A percentile compares a stretch with the other conserved stretches of the same genome.
phyloP scores from a whole-genome alignment of 2,797 vertebrate species.

The Oreortyx pictus region DNA sequence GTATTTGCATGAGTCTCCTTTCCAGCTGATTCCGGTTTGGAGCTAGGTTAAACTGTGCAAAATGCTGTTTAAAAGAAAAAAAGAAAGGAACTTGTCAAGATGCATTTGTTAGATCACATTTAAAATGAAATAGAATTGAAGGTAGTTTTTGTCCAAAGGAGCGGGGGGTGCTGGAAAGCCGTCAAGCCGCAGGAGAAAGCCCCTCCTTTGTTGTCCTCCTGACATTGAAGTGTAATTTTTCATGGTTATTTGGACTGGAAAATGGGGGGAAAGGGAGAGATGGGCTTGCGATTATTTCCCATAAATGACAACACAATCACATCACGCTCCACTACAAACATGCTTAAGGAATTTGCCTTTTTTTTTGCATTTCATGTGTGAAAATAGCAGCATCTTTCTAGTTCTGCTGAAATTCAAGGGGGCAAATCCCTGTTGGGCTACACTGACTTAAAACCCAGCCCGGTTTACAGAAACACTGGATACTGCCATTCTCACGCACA shows the following conservation, averaged over 20 bases:
- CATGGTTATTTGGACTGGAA: slow-evolving; percentile 99
- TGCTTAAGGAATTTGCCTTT: slow-evolving; percentile 85
- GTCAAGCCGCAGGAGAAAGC: slow-evolving; percentile 74
- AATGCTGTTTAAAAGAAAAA: slow-evolving; percentile 75
- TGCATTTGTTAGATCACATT: slow-evolving; percentile 80
- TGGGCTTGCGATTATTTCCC: slow-evolving; percentile 93
- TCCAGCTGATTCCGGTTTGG: slow-evolving; percentile 73
- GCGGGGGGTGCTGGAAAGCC: slow-evolving; percentile 73
- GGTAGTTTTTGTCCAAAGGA: slow-evolving; percentile 77
- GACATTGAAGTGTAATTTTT: slow-evolving; percentile 98
- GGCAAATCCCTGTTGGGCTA: slow-evolving; percentile 30
- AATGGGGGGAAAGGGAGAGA: slow-evolving; percentile 90
- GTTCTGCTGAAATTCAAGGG: slow-evolving; percentile 41
- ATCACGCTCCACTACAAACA: slow-evolving; percentile 96
- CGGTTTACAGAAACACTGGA: neutral
- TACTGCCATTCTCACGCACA: neutral
- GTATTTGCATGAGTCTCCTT: slow-evolving; percentile 62
- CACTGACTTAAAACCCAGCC: neutral
- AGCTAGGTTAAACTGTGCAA: slow-evolving; percentile 79
- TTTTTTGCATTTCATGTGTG: slow-evolving; percentile 92
- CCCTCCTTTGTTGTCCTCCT: slow-evolving; percentile 89
- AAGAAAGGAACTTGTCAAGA: slow-evolving; percentile 79
- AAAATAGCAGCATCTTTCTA: slow-evolving; percentile 64
- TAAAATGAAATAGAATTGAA: slow-evolving; percentile 78
- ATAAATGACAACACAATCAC: slow-evolving; percentile 98